A percentile compares a stretch with the other conserved stretches of the same genome.
phyloP scores from a whole-genome alignment of 2,888 invertebrate genomes.

The Oligia fasciuncula region DNA sequence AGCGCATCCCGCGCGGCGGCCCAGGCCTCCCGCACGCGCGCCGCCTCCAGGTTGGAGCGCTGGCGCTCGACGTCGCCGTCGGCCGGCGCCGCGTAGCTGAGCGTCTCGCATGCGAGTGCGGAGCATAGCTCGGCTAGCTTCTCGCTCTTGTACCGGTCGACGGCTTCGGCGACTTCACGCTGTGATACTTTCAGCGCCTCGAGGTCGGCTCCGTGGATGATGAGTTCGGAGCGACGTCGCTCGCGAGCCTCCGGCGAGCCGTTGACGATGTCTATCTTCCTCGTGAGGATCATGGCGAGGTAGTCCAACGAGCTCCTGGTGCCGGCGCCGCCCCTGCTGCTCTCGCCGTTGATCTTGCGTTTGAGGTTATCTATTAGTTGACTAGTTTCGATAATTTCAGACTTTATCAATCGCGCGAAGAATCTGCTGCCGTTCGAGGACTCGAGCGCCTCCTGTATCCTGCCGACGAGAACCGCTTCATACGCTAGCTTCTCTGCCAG shows the following conservation, averaged over 20 bases:
- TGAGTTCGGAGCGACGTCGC: conserved; percentile 78
- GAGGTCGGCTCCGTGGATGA: conserved; percentile 86
- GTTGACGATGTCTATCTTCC: conserved; percentile 90
- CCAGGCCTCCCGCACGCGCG: conserved; percentile 93
- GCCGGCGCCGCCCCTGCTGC: conserved; percentile 81
- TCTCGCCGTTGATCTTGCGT: conserved; percentile 91
- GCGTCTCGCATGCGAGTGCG: conserved; percentile 92
- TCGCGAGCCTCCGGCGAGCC: conserved; percentile 74
- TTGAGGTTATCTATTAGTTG: conserved; percentile 93
- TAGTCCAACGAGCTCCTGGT: conserved; percentile 91
- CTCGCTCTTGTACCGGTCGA: conserved; percentile 92
- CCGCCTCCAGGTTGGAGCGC: conserved; percentile 89
- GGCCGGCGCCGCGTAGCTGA: conserved; percentile 88
- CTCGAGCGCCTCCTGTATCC: conserved; percentile 92
- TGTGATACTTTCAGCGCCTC: conserved; percentile 89
- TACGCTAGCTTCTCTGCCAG: conserved; percentile 95
- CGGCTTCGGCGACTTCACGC: conserved; percentile 91
- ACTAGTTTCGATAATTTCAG: conserved; percentile 94
- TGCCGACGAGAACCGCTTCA: conserved; percentile 93
- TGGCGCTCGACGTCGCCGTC: conserved; percentile 85
- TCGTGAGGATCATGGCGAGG: conserved; percentile 93
- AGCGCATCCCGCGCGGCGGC: conserved; percentile 93
- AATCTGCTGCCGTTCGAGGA: conserved; percentile 90
- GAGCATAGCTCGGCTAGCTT: conserved; percentile 93
- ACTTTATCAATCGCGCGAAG: conserved; percentile 91